Evolutionary conservation across 2,888 invertebrate species (phyloP), one percentile per base, ranked within the genome.

Genomic region (Callyntrura guangdongensis): DNA sequence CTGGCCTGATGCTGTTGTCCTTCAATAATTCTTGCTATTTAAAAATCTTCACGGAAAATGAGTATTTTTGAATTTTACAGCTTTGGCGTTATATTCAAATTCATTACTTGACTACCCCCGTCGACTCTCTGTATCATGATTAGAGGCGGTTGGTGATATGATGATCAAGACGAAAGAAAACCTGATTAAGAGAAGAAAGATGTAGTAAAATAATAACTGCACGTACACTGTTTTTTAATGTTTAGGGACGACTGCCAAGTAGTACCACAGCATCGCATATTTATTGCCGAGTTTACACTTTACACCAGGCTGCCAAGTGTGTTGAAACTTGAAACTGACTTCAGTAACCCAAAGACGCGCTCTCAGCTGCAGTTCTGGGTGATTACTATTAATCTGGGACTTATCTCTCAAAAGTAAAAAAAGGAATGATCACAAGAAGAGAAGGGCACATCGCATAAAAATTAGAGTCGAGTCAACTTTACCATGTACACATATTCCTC

Each of bases 221-320:
- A 27, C 53, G 47, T 53, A 61, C 61, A 77, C 67, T 56, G 72
- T 72, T 88, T 56, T 67, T 82, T 59, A 81, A 25, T 27, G n/a
- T 81, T 81, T 82, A 56, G 59, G 61, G 88, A 77, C 79, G 53
- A 36, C 56, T 88, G 88, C 88, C 88, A 88, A 88, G 72, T 88
- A 69, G 59, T 77, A 47, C 61, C n/a, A 61, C 74, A 36, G 27
- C 59, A 81, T 25, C 25, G 20, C 27, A 47, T 4, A 74, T 49
- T 74, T 47, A 49, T 74, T 74, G 27, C 59, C 36, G 74, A 45
- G 49, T n/a, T 59, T 56, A n/a, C n/a, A n/a, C n/a, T n/a, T n/a
- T n/a, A 20, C 45, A 85, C 27, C 45, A 85, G 2, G 17, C 45
- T 86, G 86, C 86, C 86, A 88, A 88, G 53, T 81, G 59, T 88